phyloP scores from a whole-genome alignment of 2,113 vertebrate genomes.

The Caretta caretta region DNA sequence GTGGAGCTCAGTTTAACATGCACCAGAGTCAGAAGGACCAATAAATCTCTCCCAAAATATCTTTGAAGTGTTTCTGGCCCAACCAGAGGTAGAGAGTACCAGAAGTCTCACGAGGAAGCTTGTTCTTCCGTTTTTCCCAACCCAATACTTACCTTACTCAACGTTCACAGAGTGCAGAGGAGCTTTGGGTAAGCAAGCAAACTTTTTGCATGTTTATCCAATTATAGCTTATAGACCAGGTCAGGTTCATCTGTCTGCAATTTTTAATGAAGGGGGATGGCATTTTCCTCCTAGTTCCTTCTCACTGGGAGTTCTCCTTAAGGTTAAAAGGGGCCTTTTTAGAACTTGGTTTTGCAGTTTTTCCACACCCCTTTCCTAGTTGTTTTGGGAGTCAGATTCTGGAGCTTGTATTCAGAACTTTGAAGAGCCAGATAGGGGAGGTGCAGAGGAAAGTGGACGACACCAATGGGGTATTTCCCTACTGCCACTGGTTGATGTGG shows the following conservation, averaged over 20 bases:
- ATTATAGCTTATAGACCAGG: not conserved
- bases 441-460: not conserved
- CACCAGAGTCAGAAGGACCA: conserved; percentile 15
- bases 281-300: not conserved
- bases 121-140: not conserved
- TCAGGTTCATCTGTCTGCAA: not conserved
- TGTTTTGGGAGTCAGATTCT: not conserved
- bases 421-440: not conserved
- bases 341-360: not conserved
- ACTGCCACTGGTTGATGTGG: not conserved
- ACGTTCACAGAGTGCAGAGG: conserved; percentile 57
- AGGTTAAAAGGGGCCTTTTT: not conserved
- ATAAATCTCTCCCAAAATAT: conserved; percentile 29
- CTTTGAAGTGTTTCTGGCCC: conserved; percentile 61
- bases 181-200: conserved; percentile 47
- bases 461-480: not conserved
- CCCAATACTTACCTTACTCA: conserved; percentile 15
- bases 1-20: conserved; percentile 6
- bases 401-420: not conserved
- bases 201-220: not conserved
- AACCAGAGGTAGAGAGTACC: conserved; percentile 37
- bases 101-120: conserved; percentile 29
- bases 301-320: not conserved
- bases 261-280: not conserved
- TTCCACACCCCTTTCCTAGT: not conserved